These are phyloP conservation scores for Callocephalon fimbriatum DNA, from an alignment of 2,113 vertebrate genomes.

Conservation along the genomic window DNA sequence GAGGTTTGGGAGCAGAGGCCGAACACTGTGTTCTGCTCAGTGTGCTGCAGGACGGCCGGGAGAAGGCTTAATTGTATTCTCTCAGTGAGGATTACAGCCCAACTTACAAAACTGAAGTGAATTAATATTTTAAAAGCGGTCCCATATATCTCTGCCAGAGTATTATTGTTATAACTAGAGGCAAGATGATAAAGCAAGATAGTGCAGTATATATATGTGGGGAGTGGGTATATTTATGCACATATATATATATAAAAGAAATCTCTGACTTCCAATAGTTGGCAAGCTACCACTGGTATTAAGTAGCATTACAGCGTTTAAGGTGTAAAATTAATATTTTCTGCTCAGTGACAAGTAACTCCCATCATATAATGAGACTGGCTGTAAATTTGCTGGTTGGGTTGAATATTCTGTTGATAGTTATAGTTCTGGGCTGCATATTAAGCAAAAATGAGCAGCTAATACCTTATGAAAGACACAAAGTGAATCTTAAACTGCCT, in stretches of 20 bases:
- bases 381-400: slow-evolving; percentile 54
- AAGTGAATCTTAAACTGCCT: slow-evolving; percentile 7
- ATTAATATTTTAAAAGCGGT: slow-evolving; percentile 56
- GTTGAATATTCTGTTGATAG: slow-evolving; percentile 55
- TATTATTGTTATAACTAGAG: slow-evolving; percentile 61
- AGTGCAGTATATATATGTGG: neutral
- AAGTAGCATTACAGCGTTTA: slow-evolving; percentile 58
- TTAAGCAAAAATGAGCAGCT: slow-evolving; percentile 36
- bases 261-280: slow-evolving; percentile 34
- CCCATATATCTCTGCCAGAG: neutral
- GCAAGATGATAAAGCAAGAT: slow-evolving; percentile 56
- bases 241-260: neutral
- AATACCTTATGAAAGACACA: neutral
- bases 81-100: slow-evolving; percentile 23
- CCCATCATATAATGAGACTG: slow-evolving; percentile 40
- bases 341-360: slow-evolving; percentile 47
- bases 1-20: too few relatives aligned
- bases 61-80: slow-evolving; percentile 17
- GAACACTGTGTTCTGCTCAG: too few relatives aligned
- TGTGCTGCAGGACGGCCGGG: too few relatives aligned
- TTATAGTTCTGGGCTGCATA: neutral
- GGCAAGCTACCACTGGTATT: slow-evolving; percentile 37
- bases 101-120: slow-evolving; percentile 55
- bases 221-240: neutral
- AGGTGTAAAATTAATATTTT: slow-evolving; percentile 69